Conservation (phyloP, 2,113 vertebrate species). For the Paedocypris sp. region DNA sequence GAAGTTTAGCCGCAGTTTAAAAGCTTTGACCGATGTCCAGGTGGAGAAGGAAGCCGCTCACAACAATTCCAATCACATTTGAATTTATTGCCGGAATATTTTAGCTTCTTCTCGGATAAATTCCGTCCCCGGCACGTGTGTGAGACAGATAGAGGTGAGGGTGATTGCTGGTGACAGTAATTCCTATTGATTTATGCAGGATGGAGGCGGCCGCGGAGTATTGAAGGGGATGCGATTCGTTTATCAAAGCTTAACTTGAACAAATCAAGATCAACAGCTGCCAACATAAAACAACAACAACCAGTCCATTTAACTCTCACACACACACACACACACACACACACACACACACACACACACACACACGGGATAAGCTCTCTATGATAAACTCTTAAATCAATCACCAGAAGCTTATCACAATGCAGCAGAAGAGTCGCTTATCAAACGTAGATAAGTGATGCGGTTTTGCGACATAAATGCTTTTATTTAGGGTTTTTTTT, state of each 20-base stretch:
- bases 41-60: no score
- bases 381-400: background rate
- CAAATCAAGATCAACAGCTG: slow-evolving; percentile 12
- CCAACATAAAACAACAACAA: slow-evolving; percentile 26
- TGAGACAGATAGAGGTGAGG: slow-evolving; percentile 10
- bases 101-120: no score
- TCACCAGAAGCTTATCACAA: background rate
- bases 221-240: slow-evolving; percentile 23
- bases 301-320: slow-evolving; percentile 23
- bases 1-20: background rate
- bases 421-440: background rate
- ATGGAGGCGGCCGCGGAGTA: slow-evolving; percentile 5
- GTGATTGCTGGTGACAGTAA: slow-evolving; percentile 31
- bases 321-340: slow-evolving; percentile 16
- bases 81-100: no score
- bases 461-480: no score
- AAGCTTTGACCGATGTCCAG: background rate
- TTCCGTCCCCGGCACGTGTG: background rate
- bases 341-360: background rate
- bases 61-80: no score
- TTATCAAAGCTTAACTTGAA: slow-evolving; percentile 17
- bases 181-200: slow-evolving; percentile 39
- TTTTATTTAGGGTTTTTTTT: no score
- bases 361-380: background rate
- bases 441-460: background rate